These are phyloP conservation scores for Phoxinus dragarum DNA, from an alignment of 2,797 vertebrate species.

Conservation along the genomic window DNA sequence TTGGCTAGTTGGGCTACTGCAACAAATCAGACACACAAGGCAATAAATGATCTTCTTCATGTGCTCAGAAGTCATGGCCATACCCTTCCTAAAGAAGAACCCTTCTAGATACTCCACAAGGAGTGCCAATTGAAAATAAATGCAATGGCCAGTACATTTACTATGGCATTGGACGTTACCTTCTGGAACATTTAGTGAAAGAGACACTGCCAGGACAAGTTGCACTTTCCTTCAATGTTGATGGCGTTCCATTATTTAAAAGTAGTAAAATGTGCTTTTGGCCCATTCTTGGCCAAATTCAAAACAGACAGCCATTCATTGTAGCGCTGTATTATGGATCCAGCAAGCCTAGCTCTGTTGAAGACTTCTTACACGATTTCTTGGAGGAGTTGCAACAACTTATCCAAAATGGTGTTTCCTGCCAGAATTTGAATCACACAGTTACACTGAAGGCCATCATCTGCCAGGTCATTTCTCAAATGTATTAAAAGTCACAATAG, in stretches of 20 bases:
- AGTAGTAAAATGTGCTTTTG: neutral
- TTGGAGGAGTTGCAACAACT: neutral
- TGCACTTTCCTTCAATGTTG: neutral
- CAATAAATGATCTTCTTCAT: no score
- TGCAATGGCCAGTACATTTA: no score
- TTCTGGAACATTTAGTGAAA: neutral
- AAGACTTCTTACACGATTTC: neutral
- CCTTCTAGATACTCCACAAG: no score
- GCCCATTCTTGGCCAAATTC: slow-evolving; percentile 12
- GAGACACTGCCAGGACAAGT: neutral
- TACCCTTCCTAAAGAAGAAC: no score
- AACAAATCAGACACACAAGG: no score
- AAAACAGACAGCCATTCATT: neutral
- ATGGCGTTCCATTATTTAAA: neutral
- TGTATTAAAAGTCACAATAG: neutral
- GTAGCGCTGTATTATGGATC: neutral
- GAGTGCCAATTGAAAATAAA: no score
- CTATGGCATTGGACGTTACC: no score
- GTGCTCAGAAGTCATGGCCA: no score
- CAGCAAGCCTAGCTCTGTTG: neutral
- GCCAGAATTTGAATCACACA: neutral
- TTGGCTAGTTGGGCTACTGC: no score
- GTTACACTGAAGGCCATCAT: neutral
- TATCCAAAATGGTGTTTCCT: neutral
- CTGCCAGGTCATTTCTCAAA: neutral